Percentiles rank a stretch among this genome's conserved stretches.
Evolutionary conservation across 1,140 invertebrate genomes (phyloP).

Genomic region (Zaprionus lachaisei): DNA sequence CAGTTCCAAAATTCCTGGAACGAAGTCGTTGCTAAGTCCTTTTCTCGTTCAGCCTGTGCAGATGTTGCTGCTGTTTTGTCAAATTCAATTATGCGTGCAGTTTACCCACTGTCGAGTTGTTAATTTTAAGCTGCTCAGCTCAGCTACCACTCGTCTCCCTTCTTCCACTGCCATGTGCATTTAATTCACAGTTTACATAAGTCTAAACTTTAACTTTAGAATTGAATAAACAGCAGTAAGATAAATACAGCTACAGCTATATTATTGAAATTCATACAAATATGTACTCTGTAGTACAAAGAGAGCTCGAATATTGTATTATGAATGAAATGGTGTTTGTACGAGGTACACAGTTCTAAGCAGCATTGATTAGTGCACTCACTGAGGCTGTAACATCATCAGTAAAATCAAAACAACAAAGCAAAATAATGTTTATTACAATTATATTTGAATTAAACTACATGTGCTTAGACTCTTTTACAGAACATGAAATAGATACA

Average conservation of each 20-base stretch:
- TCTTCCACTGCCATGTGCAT: not conserved
- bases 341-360: not conserved
- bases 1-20: slow-evolving; percentile 13
- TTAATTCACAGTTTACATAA: slow-evolving; percentile 7
- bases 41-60: slow-evolving; percentile 22
- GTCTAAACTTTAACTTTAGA: not conserved
- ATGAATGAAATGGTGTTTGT: not conserved
- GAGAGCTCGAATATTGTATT: not conserved
- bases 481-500: no score
- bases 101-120: slow-evolving; percentile 26
- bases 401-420: no score
- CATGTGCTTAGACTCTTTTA: no score
- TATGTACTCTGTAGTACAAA: not conserved
- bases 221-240: not conserved
- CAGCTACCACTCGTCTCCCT: not conserved
- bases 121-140: slow-evolving; percentile 19
- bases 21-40: slow-evolving; percentile 45
- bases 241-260: no score
- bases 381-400: no score
- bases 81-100: slow-evolving; percentile 37
- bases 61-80: slow-evolving; percentile 31
- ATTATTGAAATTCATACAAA: no score
- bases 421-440: no score
- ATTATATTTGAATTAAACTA: not conserved
- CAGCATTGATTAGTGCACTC: no score